Evolutionary conservation across 2,113 vertebrate genomes (phyloP).

Genomic region (Bucco capensis): DNA sequence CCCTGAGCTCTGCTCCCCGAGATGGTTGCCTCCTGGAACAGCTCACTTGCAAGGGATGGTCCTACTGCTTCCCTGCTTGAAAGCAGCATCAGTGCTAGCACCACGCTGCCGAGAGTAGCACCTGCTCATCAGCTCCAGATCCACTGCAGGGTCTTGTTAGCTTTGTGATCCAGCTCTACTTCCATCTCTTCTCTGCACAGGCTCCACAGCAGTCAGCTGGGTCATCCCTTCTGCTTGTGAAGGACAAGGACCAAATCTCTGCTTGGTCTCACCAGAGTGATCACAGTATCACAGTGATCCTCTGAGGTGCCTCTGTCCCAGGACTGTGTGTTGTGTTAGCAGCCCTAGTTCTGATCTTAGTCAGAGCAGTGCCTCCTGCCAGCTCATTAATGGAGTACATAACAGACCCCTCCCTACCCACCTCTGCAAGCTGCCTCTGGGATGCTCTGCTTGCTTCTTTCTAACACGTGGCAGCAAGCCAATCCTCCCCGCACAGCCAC

Average conservation of each 20-base stretch:
- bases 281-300: too few species aligned
- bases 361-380: background rate
- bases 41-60: background rate
- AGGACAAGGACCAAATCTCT: background rate
- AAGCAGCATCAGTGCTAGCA: background rate
- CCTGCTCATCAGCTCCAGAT: fast-evolving
- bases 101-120: fast-evolving
- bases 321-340: fast-evolving
- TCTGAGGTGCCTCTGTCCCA: background rate
- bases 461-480: background rate
- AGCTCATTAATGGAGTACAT: background rate
- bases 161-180: background rate
- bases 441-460: background rate
- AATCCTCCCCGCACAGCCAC: background rate
- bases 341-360: background rate
- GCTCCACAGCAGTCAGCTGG: fast-evolving
- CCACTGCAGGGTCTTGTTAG: fast-evolving
- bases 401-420: background rate
- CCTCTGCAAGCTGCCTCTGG: background rate
- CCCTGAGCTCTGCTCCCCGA: background rate
- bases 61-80: background rate
- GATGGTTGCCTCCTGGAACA: background rate
- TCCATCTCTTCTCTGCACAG: background rate
- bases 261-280: background rate
- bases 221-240: background rate